These are phyloP conservation scores for Dryobates pubescens DNA, from an alignment of 2,797 vertebrate genomes.

Conservation along the genomic window DNA sequence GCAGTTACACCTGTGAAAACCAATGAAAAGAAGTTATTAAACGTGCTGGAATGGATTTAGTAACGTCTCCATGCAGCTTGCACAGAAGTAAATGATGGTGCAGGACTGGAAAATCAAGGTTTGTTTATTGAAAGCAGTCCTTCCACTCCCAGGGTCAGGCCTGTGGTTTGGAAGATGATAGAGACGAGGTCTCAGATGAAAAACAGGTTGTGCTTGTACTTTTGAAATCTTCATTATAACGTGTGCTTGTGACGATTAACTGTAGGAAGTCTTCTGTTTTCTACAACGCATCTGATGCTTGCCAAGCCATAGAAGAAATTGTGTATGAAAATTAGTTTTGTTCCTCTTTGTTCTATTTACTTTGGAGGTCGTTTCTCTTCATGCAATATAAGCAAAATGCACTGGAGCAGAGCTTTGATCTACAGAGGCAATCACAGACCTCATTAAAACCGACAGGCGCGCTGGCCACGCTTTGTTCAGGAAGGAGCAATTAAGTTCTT, in stretches of 20 bases:
- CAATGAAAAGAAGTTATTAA: not conserved
- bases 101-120: conserved; percentile 63
- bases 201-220: conserved; percentile 59
- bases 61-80: not conserved
- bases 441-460: conserved; percentile 13
- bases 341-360: conserved; percentile 20
- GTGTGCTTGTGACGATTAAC: conserved; percentile 26
- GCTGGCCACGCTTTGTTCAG: not conserved
- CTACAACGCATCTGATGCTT: not conserved
- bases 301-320: conserved; percentile 34
- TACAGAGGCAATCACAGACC: conserved; percentile 12
- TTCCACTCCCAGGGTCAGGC: conserved; percentile 60
- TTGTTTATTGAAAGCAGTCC: conserved; percentile 55
- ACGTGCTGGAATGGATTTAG: conserved; percentile 12
- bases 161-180: conserved; percentile 63
- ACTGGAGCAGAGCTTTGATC: conserved; percentile 28
- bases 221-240: conserved; percentile 36
- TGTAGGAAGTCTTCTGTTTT: conserved; percentile 18
- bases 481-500: conserved; percentile 20
- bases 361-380: conserved; percentile 42
- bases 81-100: conserved; percentile 49
- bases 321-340: conserved; percentile 36
- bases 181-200: conserved; percentile 59
- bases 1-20: conserved; percentile 36
- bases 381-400: conserved; percentile 16